Base-by-base conservation (phyloP, 2,113 vertebrate genomes). In the Anseranas semipalmata region DNA sequence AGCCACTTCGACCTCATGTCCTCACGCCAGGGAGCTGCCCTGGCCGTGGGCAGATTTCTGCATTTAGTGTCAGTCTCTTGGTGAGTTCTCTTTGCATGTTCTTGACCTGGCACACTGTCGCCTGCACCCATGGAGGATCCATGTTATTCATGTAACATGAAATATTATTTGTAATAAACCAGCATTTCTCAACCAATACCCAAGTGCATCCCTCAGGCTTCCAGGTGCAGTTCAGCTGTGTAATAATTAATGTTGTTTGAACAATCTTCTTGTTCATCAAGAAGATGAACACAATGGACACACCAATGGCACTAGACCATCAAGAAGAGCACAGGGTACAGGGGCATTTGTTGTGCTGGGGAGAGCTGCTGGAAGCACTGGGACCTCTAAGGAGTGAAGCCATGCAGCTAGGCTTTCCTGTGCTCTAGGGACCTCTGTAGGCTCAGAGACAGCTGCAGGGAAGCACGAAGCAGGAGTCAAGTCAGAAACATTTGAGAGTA, bases 71-170 rank as follows among this genome's bases (percentile, higher is more conserved):
- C 35, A 17, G 27, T 1, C 4, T n/a, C 10, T 52, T n/a, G 18
- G 8, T 0, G 22, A 58, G 55, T 21, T 93, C 70, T 66, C 19
- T 55, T 33, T 77, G 79, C 3, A 0, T 41, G 45, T 45, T 58
- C 87, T 75, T 48, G 10, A 24, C 25, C 70, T 58, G n/a, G 46
- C 45, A 6, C 0, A 0, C 4, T 13, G 10, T 74, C 24, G 16
- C 4, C 68, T 15, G 65, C 9, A 4, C 22, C 45, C 43, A 10
- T 2, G 2, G 30, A 63, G 15, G 65, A 30, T 13, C 10, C 7
- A 1, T 15, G 16, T 19, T 60, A 1, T 39, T 63, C 3, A 3
- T 58, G 58, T 19, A 63, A 7, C 3, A 0, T 2, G 13, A 59
- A 52, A 43, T 65, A 28, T 5, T 37, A 11, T 46, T 86, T 58